A percentile compares a stretch with the other conserved stretches of the same genome.
Conservation (phyloP, 2,797 vertebrate species). For the Intellagama lesueurii region DNA sequence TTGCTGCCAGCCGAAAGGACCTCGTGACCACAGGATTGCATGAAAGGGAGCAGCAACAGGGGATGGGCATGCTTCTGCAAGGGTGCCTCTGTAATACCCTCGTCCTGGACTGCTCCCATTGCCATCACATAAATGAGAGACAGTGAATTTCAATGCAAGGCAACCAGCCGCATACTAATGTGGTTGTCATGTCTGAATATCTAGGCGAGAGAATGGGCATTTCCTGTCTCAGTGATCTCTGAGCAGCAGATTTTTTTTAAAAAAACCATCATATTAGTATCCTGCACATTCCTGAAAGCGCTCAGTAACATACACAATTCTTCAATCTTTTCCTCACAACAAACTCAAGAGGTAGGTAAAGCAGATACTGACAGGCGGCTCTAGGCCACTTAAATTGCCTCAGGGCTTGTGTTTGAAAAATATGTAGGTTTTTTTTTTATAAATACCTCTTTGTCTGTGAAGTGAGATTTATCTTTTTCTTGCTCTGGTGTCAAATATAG, state of each 20-base stretch:
- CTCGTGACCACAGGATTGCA: background rate
- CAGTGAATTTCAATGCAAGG: background rate
- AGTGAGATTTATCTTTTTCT: constrained; percentile 99
- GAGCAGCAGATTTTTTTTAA: background rate
- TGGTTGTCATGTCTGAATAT: background rate
- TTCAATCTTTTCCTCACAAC: background rate
- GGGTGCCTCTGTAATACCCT: background rate
- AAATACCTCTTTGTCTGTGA: constrained; percentile 98
- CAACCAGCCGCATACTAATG: background rate
- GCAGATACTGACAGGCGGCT: background rate
- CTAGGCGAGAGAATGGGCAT: background rate
- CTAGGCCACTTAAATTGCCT: background rate
- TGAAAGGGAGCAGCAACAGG: background rate
- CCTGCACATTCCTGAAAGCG: background rate
- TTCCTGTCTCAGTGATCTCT: background rate
- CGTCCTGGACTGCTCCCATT: background rate
- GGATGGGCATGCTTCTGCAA: background rate
- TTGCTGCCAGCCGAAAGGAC: background rate
- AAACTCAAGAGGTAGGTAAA: background rate
- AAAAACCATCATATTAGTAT: background rate
- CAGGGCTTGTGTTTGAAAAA: background rate
- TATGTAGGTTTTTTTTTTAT: background rate
- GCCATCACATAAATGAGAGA: background rate
- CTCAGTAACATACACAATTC: background rate
- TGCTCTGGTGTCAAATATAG: constrained; percentile 98